Evolutionary conservation across 2,888 invertebrate species (phyloP), one percentile per base, ranked within the genome.

Genomic region (Ethmia dodecea): DNA sequence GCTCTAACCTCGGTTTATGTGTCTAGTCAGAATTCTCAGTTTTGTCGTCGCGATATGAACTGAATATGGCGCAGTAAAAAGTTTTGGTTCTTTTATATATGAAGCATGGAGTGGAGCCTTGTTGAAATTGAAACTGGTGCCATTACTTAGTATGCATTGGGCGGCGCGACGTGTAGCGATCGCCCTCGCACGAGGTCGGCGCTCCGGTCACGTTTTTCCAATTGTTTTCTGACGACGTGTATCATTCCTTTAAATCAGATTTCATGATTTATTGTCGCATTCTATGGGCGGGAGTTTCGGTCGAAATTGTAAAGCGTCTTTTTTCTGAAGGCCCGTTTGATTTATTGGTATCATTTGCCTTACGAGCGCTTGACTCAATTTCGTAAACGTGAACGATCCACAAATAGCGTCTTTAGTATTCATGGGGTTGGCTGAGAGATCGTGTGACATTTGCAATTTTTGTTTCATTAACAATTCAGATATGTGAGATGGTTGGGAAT

Each of bases 221-320:
- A 84, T 84, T 84, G 84, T 83, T 84, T 84, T 81, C 81, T 81
- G 83, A 84, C 76, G 83, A 80, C 80, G 69, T 72, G 80, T 77
- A 80, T 83, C 80, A 81, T 80, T 81, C 77, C 74, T 80, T 78
- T 77, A 75, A 79, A 79, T 77, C 76, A 70, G 71, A 73, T 73
- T 71, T 61, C 60, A 71, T 69, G 76, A 78, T 79, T 80, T 77
- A 74, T 74, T 55, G 58, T 47, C 50, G 52, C 57, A 51, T 64
- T 60, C 59, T 56, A 59, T 48, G 41, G 28, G 33, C 25, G 33
- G 28, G 34, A 28, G 51, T 52, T 54, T 50, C 52, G 59, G 53
- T 55, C 56, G 53, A 53, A 54, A 56, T 56, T 54, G 53, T 48
- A 43, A 49, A 58, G 60, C 60, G 55, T 55, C 53, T 55, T 62